Conservation (phyloP, 2,888 invertebrate genomes). For the Cryptophagus acutangulus region DNA sequence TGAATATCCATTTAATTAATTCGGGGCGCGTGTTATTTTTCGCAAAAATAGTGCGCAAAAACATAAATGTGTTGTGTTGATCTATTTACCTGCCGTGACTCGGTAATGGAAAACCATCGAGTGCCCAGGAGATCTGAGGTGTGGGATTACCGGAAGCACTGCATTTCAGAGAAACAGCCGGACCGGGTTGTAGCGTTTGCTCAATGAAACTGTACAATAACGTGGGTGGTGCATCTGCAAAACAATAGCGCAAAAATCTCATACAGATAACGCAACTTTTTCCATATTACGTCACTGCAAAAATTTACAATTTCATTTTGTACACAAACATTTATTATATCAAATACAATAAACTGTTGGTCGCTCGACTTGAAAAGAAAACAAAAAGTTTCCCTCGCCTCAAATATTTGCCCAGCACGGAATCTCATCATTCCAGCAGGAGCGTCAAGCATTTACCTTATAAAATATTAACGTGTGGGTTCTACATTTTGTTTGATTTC, state of each 20-base stretch:
- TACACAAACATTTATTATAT: too few relatives aligned
- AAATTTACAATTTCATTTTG: too few relatives aligned
- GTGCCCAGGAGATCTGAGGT: conserved; percentile 70
- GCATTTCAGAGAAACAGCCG: conserved; percentile 72
- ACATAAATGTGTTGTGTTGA: neutral
- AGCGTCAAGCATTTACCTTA: too few relatives aligned
- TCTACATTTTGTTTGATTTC: too few relatives aligned
- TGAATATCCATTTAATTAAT: too few relatives aligned
- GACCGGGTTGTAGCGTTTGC: conserved; percentile 72
- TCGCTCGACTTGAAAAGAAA: too few relatives aligned
- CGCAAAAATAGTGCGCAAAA: neutral
- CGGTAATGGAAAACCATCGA: conserved; percentile 68
- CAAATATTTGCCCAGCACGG: too few relatives aligned
- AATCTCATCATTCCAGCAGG: too few relatives aligned
- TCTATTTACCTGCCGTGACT: conserved; percentile 49
- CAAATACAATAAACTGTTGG: too few relatives aligned
- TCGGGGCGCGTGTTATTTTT: neutral
- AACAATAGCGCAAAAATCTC: conserved; percentile 13
- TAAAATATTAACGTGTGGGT: too few relatives aligned
- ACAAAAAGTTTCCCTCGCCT: too few relatives aligned
- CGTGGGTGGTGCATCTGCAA: conserved; percentile 68
- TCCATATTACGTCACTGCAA: too few relatives aligned
- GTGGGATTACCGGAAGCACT: conserved; percentile 72
- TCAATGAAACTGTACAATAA: conserved; percentile 72
- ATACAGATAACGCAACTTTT: conserved; percentile 1